Conservation (phyloP, 2,113 vertebrate genomes). For the Onychostoma macrolepis region DNA sequence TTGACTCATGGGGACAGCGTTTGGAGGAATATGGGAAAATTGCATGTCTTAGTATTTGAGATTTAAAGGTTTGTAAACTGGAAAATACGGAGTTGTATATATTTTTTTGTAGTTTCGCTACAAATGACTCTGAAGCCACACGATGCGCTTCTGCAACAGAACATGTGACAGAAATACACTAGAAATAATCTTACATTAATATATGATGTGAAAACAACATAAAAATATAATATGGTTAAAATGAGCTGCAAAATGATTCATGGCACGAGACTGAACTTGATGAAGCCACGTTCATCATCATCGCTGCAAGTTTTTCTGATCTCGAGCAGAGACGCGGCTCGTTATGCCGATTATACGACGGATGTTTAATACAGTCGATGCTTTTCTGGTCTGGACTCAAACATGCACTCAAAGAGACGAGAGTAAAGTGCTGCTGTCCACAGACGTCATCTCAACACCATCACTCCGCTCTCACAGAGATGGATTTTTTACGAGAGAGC, state of each 20-base stretch:
- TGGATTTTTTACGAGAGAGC: slow-evolving; percentile 43
- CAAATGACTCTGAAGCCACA: no score
- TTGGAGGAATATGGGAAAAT: no score
- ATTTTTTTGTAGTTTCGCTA: no score
- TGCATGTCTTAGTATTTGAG: no score
- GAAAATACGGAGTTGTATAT: no score
- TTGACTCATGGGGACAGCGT: no score
- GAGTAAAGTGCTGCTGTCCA: slow-evolving; percentile 30
- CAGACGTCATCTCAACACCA: background rate
- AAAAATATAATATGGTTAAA: background rate
- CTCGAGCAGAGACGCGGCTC: background rate
- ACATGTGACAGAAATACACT: no score
- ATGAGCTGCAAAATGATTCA: background rate
- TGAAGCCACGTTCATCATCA: background rate
- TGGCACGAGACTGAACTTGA: background rate
- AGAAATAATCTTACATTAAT: no score
- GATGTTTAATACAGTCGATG: background rate
- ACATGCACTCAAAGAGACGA: background rate
- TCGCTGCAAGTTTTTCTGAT: background rate
- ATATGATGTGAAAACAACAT: no score
- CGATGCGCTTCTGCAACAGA: no score
- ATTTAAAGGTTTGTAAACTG: no score
- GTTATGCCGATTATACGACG: background rate
- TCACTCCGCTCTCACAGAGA: slow-evolving; percentile 27
- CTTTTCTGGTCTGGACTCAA: background rate